Evolutionary conservation across 2,888 invertebrate genomes (phyloP), one percentile per base, ranked within the genome.

Genomic region (Linyphia triangularis): DNA sequence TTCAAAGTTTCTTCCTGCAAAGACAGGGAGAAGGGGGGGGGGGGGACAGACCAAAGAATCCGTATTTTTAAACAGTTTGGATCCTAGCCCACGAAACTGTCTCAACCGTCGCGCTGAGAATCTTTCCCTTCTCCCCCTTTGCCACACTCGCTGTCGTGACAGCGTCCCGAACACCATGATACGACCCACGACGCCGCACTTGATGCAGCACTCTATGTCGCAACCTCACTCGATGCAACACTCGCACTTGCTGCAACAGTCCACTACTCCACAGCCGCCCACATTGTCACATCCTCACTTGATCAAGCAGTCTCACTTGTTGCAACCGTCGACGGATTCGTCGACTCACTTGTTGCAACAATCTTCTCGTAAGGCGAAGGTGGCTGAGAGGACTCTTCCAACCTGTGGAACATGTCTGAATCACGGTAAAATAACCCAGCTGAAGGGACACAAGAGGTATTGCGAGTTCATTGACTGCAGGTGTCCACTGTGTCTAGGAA

Each of bases 391-490:
- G 30, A 65, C 16, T 28, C n/a, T n/a, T 13, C 77, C 24, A 5
- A 6, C 9, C 24, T 77, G 63, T 63, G 61, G 61, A 37, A 77
- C 24, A 63, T 77, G 77, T 59, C 22, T 24, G 63, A 24, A 30
- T 24, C 77, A 77, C 61, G 63, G 77, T 40, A 37, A n/a, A 10
- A 19, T 1, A 5, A 26, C 16, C 22, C 13, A 2, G 7, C 37
- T 63, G 13, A 37, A 37, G 9, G 24, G 37, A 9, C 61, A 61
- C 22, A 59, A 26, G 19, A 30, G 19, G 63, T 28, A 19, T 13
- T 77, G 77, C 40, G 1, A 16, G 9, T 67, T 22, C 22, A 30
- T 24, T 4, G 16, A 30, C 3, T 84, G 84, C 67, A 57, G 13
- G 24, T 84, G 84, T 37, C 6, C 16, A 24, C 26, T 51, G 4